Conservation (phyloP, 1,140 invertebrate genomes). For the Philopotamus ludificatus region DNA sequence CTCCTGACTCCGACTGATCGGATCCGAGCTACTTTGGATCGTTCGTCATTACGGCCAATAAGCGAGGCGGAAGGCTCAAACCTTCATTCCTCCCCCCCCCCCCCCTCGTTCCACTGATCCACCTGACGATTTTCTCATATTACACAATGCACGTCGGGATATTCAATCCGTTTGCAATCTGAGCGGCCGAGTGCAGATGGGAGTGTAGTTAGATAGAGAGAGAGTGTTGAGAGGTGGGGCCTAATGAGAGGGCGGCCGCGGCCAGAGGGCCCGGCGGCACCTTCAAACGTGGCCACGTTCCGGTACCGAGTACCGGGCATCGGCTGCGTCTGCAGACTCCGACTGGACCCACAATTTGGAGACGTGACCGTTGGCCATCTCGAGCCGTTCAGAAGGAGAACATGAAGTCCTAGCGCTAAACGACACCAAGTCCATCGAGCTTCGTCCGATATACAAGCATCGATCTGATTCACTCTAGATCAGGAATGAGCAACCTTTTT, state of each 20-base stretch:
- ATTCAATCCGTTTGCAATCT: no score
- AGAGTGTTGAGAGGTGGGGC: background rate
- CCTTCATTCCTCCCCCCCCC: background rate
- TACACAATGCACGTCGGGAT: background rate
- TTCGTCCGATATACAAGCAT: no score
- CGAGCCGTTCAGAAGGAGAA: no score
- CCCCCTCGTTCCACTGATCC: background rate
- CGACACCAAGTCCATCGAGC: no score
- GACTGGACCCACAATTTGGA: background rate
- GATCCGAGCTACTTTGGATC: no score
- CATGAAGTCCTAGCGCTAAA: no score
- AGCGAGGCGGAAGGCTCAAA: background rate
- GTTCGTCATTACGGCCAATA: slow-evolving; percentile 10
- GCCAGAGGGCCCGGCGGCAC: background rate
- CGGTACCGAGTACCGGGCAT: background rate
- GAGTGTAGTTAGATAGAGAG: background rate
- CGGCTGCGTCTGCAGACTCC: no score
- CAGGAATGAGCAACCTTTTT: no score
- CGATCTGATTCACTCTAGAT: no score
- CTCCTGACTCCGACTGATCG: no score
- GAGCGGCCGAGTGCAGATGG: background rate
- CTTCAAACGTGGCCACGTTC: background rate
- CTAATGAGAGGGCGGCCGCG: background rate
- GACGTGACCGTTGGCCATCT: background rate
- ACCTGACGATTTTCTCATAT: background rate